Conservation (phyloP, 2,888 invertebrate genomes). For the Lithophane ornitopus region DNA sequence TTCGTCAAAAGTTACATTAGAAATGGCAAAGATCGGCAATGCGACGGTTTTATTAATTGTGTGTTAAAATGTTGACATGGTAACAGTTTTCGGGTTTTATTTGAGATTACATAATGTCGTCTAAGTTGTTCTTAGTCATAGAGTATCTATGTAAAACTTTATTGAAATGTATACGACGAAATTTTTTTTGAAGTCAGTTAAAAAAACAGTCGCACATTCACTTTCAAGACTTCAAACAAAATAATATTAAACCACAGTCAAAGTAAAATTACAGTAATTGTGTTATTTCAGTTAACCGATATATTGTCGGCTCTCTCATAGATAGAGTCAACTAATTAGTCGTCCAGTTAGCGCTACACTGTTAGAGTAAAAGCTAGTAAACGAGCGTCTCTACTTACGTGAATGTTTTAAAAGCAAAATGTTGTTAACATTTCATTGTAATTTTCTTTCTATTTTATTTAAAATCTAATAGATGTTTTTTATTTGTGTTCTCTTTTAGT, state of each 20-base stretch:
- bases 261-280: not conserved
- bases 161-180: not conserved
- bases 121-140: not conserved
- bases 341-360: not conserved
- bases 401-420: slow-evolving; percentile 35
- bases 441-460: not conserved
- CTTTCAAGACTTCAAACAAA: not conserved
- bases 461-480: not conserved
- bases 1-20: not conserved
- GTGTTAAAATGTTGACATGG: not conserved
- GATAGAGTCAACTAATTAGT: slow-evolving; percentile 24
- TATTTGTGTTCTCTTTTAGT: not conserved
- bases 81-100: not conserved
- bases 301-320: slow-evolving; percentile 6
- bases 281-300: not conserved
- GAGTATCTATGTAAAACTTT: not conserved
- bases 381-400: not conserved
- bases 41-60: not conserved
- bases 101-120: not conserved
- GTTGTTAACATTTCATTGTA: slow-evolving; percentile 4
- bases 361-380: slow-evolving; percentile 11
- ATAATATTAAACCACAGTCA: not conserved
- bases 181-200: not conserved
- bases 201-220: too few species aligned
- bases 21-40: not conserved